Conservation (phyloP, 2,888 invertebrate genomes). For the Germaria angustata region DNA sequence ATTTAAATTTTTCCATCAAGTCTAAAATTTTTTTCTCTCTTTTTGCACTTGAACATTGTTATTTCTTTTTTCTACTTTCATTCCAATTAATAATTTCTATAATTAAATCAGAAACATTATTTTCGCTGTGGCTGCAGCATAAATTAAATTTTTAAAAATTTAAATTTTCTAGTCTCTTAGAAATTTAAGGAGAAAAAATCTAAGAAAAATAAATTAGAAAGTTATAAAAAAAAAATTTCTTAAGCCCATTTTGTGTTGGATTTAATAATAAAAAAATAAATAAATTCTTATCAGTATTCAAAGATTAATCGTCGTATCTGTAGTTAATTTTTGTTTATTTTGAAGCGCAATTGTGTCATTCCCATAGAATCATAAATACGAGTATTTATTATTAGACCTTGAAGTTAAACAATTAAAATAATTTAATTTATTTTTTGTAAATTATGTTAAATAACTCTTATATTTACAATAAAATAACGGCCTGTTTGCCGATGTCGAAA, state of each 20-base stretch:
- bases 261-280: neutral
- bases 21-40: neutral
- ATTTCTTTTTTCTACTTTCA: conserved; percentile 8
- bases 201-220: neutral
- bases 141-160: neutral
- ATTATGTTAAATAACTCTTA: neutral
- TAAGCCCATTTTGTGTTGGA: neutral
- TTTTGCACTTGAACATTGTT: neutral
- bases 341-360: neutral
- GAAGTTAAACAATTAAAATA: neutral
- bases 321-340: neutral
- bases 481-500: no score
- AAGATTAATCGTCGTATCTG: no score
- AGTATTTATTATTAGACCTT: neutral
- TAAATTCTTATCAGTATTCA: neutral
- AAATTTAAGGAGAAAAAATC: neutral
- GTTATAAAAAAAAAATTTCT: neutral
- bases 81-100: conserved; percentile 37
- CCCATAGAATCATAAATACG: no score
- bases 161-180: neutral
- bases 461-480: no score
- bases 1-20: conserved; percentile 23
- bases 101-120: conserved; percentile 16
- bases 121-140: neutral
- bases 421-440: neutral